Base-by-base conservation (phyloP, 2,797 vertebrate species). In the Buceros bicornis region DNA sequence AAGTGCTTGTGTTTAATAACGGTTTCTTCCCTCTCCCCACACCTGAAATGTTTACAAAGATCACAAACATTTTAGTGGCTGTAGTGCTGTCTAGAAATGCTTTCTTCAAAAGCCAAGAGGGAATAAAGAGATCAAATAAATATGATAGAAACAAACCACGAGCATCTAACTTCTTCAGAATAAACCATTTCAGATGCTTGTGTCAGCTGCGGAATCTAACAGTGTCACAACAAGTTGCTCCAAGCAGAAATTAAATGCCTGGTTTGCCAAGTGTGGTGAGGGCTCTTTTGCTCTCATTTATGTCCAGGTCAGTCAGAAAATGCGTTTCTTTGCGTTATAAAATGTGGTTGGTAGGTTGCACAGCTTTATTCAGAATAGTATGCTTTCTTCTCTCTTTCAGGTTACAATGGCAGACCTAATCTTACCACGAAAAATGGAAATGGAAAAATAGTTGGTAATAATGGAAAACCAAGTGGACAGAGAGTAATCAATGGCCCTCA, bases 401-500 rank as follows among this genome's bases (percentile, higher is more conserved):
- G 98, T 96, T 99, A 98, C 97, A 99, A 98, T 93, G 99, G 99
- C 93, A 98, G 98, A 89, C 98, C 99, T 66, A 99, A 99, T 97
- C 97, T 99, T 91, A 99, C 98, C 87, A 96, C 25, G 0, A 97
- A 97, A 93, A 98, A 92, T 48, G 90, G 80, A 94, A 98, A 98
- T 92, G 98, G 98, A 83, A 99, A 99, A 97, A 96, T 94, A 40
- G 93, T 98, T 42, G 96, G 95, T 95, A 97, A 97, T 96, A 98
- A 97, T n/a, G 98, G 97, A 90, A 99, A 99, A 93, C 97, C 97
- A 20, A 97, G 87, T 11, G 98, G 99, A 97, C 98, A 99, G 67
- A 99, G 98, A 98, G 97, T 99, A 95, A 99, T 99, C 97, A 99
- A 98, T 94, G 99, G 99, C 60, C 99, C 99, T 88, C 99, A 99